Evolutionary conservation across 2,113 vertebrate species (phyloP).

Genomic region (Rhinoderma darwinii): DNA sequence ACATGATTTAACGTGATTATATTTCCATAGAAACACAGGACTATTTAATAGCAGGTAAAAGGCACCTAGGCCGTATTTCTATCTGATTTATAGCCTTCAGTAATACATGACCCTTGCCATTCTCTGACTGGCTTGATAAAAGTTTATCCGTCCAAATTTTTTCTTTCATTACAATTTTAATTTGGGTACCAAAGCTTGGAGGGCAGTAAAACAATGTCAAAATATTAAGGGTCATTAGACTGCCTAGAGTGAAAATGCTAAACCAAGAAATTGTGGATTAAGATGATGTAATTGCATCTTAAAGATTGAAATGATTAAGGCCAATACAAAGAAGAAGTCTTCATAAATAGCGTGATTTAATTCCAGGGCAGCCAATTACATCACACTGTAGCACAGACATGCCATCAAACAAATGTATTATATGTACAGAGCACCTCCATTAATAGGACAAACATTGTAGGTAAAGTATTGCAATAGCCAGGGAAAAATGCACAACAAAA

Average conservation of each 20-base stretch:
- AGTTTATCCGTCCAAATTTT: not conserved
- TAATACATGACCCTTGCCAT: not conserved
- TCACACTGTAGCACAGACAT: not conserved
- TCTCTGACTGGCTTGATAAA: not conserved
- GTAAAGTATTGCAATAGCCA: too few relatives aligned
- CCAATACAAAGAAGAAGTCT: not conserved
- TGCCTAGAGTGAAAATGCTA: not conserved
- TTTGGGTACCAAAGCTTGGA: not conserved
- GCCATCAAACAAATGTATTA: not conserved
- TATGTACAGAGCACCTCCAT: not conserved
- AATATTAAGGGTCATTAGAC: not conserved
- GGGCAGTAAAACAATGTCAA: not conserved
- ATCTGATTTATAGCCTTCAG: conserved; percentile 20
- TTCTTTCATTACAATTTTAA: conserved; percentile 1
- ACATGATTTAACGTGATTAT: conserved; percentile 25
- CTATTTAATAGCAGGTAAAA: conserved; percentile 21
- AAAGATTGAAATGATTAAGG: not conserved
- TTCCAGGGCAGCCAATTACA: not conserved
- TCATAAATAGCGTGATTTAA: not conserved
- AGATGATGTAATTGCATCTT: not conserved
- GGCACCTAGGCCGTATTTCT: conserved; percentile 8
- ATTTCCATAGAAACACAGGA: conserved; percentile 40
- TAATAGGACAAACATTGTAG: not conserved
- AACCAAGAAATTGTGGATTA: not conserved
- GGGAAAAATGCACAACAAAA: too few relatives aligned